Conservation (phyloP, 2,113 vertebrate species). For the Eleginops maclovinus region DNA sequence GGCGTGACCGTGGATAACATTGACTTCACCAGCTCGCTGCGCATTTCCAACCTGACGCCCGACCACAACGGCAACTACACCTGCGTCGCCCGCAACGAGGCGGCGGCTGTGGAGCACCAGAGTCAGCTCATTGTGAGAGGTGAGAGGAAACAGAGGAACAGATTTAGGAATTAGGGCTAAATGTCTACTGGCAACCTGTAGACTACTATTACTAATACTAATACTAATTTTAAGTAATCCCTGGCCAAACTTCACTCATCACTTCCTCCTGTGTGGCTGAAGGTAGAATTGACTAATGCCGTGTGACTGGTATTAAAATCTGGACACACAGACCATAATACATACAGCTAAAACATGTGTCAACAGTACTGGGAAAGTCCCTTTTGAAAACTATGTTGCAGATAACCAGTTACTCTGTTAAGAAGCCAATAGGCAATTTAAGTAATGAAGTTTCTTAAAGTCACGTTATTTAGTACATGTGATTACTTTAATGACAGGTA, state of each 20-base stretch:
- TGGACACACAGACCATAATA: not conserved
- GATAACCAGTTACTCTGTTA: too few species aligned
- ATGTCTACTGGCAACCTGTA: constrained; percentile 16
- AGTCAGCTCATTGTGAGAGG: constrained; percentile 98
- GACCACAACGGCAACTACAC: constrained; percentile 99
- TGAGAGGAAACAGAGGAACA: constrained; percentile 67
- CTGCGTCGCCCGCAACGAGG: constrained; percentile 97
- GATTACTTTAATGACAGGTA: too few species aligned
- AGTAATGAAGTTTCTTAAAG: too few species aligned
- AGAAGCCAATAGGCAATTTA: too few species aligned
- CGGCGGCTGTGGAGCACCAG: constrained; percentile 94
- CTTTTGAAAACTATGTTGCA: too few species aligned
- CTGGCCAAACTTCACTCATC: constrained; percentile 20
- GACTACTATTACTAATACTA: too few species aligned
- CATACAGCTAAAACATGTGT: not conserved
- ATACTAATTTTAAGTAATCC: constrained; percentile 25
- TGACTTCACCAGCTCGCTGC: constrained; percentile 96
- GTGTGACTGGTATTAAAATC: constrained; percentile 3
- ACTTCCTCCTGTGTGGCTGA: constrained; percentile 1
- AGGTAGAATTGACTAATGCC: not conserved
- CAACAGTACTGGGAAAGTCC: not conserved
- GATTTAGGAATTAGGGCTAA: not conserved
- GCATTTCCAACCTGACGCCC: constrained; percentile 96
- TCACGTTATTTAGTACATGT: too few species aligned
- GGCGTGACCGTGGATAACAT: constrained; percentile 99